Evolutionary conservation across 2,113 vertebrate species (phyloP).

Genomic region (Tyto alba): DNA sequence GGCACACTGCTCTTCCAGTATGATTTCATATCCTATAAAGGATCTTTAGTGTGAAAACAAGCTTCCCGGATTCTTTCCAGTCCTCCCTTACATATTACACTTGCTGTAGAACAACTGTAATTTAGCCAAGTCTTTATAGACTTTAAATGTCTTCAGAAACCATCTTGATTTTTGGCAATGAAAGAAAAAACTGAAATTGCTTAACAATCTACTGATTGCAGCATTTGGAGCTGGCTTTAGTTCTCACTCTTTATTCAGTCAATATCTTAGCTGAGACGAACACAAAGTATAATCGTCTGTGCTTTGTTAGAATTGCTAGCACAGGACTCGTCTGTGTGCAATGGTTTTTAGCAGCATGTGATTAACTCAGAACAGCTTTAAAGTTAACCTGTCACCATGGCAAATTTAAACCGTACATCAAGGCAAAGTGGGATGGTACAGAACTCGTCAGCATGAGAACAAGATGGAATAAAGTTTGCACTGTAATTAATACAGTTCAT

Average conservation of each 20-base stretch:
- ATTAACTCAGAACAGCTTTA: slow-evolving; percentile 5
- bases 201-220: not conserved
- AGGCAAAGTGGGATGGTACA: not conserved
- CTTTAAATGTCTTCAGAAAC: not conserved
- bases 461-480: not conserved
- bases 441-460: not conserved
- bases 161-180: not conserved
- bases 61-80: slow-evolving; percentile 33
- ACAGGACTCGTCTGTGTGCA: not conserved
- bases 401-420: not conserved
- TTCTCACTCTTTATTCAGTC: not conserved
- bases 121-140: slow-evolving; percentile 27
- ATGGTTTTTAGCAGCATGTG: not conserved
- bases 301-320: not conserved
- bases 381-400: not conserved
- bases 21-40: slow-evolving; percentile 15
- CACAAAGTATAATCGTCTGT: not conserved
- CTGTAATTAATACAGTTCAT: slow-evolving; percentile 20
- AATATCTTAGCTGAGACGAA: not conserved
- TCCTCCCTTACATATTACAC: not conserved
- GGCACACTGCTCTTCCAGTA: not conserved
- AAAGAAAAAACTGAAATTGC: not conserved
- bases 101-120: slow-evolving; percentile 7
- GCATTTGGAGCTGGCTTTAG: not conserved
- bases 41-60: slow-evolving; percentile 19